A percentile compares a stretch with the other conserved stretches of the same genome.
Evolutionary conservation across 2,113 vertebrate genomes (phyloP).

Genomic region (Rhabdornis inornatus): DNA sequence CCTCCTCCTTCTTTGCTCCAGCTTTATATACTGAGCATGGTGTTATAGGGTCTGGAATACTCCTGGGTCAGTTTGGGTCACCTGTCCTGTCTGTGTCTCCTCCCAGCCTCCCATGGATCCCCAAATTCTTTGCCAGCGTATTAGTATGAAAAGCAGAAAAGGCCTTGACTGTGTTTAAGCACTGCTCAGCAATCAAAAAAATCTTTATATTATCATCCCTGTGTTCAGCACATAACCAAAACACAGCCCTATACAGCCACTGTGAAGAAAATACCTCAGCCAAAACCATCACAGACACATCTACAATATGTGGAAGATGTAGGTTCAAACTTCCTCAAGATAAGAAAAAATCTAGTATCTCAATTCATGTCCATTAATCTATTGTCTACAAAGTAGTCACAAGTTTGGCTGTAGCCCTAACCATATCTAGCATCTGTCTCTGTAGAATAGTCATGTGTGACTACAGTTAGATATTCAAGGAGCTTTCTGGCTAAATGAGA

Average conservation of each 20-base stretch:
- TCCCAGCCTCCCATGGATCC: background rate
- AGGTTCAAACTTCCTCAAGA: background rate
- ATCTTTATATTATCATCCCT: background rate
- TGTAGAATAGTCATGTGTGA: background rate
- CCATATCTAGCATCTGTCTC: background rate
- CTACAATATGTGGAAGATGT: background rate
- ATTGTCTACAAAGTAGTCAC: background rate
- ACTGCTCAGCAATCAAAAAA: background rate
- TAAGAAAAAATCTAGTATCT: background rate
- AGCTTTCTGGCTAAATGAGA: background rate
- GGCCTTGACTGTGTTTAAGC: background rate
- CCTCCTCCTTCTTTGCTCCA: background rate
- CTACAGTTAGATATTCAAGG: background rate
- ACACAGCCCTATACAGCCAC: background rate
- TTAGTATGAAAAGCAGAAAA: background rate
- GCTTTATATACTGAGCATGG: background rate
- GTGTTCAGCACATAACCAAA: background rate
- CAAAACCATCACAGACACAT: background rate
- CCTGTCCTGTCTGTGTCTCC: background rate
- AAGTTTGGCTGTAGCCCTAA: background rate
- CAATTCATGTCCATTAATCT: background rate
- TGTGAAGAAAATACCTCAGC: background rate
- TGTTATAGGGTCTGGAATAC: background rate
- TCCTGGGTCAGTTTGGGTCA: background rate
- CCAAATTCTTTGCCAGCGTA: fast-evolving